Evolutionary conservation across 2,888 invertebrate genomes (phyloP), one percentile per base, ranked within the genome.

Genomic region (Diabrotica balteata): DNA sequence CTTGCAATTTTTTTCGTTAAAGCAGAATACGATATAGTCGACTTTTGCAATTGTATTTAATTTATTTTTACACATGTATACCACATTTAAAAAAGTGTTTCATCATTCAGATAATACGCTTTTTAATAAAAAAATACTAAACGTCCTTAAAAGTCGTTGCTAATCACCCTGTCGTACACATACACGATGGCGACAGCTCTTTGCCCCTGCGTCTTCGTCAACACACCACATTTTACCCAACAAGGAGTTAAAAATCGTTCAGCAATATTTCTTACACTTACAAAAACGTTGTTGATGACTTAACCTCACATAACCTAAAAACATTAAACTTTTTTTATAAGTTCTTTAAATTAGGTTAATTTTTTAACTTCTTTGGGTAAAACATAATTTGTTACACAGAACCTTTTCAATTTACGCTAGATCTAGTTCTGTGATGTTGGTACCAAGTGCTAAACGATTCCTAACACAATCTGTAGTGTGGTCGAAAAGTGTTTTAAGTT

Each of bases 11-110:
- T 53, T 51, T 32, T 32, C 32, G 5, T 5, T 32, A 32, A 32
- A 32, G 32, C 32, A 4, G 32, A 32, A 32, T 32, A 32, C 32
- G 32, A 5, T 32, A 32, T 32, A 32, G 32, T 32, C 32, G 32
- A 32, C 5, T 47, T 52, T 43, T 17, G 45, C 50, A 51, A 47
- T 17, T 32, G 46, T 10, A 64, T 47, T 62, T 55, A 62, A 62
- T 71, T 63, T 58, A 64, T 67, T 73, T 68, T 68, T 72, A 73
- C 76, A 72, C 76, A 76, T 75, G 77, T 78, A 78, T 80, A 81
- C 79, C 80, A 82, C 81, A 82, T 80, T 64, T 73, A 76, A 77
- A 79, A 79, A 75, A 80, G 79, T 78, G 80, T 81, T 79, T 64
- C 73, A 68, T 72, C 64, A 74, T 75, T 77, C 76, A 73, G 72